A percentile compares a stretch with the other conserved stretches of the same genome.
Evolutionary conservation across 2,797 vertebrate species (phyloP).

Genomic region (Lepidocolaptes lacrymiger): DNA sequence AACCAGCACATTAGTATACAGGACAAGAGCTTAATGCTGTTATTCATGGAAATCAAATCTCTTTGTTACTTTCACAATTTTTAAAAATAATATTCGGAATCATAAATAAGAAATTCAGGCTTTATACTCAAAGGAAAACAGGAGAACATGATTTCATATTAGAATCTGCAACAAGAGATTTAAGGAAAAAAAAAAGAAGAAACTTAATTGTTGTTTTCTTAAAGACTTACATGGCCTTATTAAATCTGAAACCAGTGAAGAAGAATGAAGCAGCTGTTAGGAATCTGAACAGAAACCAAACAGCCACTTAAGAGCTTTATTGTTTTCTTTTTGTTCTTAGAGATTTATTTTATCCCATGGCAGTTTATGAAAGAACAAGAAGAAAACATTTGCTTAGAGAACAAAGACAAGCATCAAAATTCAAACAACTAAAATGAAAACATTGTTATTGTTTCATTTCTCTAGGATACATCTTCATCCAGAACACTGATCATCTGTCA

Average conservation of each 20-base stretch:
- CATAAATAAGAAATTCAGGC: not conserved
- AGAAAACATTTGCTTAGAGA: conserved; percentile 45
- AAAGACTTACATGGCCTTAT: conserved; percentile 52
- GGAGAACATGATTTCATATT: not conserved
- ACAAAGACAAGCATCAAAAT: conserved; percentile 38
- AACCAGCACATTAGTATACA: not conserved
- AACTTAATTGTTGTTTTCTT: conserved; percentile 42
- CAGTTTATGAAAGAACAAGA: conserved; percentile 35
- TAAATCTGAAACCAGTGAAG: conserved; percentile 68
- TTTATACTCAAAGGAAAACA: not conserved
- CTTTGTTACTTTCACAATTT: not conserved
- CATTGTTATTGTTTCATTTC: not conserved
- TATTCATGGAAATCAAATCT: not conserved
- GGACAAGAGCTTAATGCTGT: not conserved
- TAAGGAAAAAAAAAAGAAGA: not conserved
- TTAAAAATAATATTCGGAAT: not conserved
- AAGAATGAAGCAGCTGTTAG: conserved; percentile 73
- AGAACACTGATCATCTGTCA: conserved; percentile 1
- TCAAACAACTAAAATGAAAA: conserved; percentile 30
- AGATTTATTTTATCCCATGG: conserved; percentile 56
- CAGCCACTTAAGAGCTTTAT: conserved; percentile 54
- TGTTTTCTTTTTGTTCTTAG: conserved; percentile 34
- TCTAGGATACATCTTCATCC: not conserved
- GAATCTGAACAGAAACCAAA: conserved; percentile 62
- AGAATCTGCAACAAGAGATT: not conserved